Base-by-base conservation (phyloP, 2,888 invertebrate species). In the Deroplatys truncata region DNA sequence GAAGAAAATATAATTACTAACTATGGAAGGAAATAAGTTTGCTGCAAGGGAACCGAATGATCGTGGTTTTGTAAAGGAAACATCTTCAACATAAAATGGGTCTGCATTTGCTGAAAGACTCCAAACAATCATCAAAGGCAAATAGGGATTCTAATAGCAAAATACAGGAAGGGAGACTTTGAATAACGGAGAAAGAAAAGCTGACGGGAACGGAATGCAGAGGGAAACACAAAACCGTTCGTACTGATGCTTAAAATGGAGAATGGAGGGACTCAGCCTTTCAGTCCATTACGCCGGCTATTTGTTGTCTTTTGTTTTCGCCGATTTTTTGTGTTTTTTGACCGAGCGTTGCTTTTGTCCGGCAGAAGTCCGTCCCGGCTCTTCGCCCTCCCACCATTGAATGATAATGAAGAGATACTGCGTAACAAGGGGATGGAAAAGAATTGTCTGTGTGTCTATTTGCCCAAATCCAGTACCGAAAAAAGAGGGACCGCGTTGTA, bases 381-480 rank as follows among this genome's bases (percentile, higher is more conserved):
- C 49, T 82, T 86, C 29, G 10, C 28, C 29, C 86, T 28, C 72
- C 16, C 20, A 72, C 87, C 83, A 83, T 87, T 87, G 87, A 82
- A 72, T 87, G 29, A 87, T 35, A 87, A 87, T 72, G 87, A 87
- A 83, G 82, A 35, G 83, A 72, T 72, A 72, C 56, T 72, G 56
- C 56, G 56, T 72, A 31, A 87, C 28, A 85, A 85, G 49, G n/a
- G 43, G 43, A 15, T 82, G 35, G 31, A 82, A 82, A 82, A 87
- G 87, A 35, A 87, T 87, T 87, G 87, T 56, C 84, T 83, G 56
- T 72, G 85, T 86, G 85, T 86, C 90, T 88, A 84, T 88, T 88
- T 88, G 49, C 84, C 84, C 28, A 72, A 86, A 72, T 72, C 56
- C 56, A 16, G 56, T 25, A 72, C 56, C 56, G 25, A 43, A 72